Evolutionary conservation across 2,888 invertebrate species (phyloP), one percentile per base, ranked within the genome.

Genomic region (Eurois occulta): DNA sequence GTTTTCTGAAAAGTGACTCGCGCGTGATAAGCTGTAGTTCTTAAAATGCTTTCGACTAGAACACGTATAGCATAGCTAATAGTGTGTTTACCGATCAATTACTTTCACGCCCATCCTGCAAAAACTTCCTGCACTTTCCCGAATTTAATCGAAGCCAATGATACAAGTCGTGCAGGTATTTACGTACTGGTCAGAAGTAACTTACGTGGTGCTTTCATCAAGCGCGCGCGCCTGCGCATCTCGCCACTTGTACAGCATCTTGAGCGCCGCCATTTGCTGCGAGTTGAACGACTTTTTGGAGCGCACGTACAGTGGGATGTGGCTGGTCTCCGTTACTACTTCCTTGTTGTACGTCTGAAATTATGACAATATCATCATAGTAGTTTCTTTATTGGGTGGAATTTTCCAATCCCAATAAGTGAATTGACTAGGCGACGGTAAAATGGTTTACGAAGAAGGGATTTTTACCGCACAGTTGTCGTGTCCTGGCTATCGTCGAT

Each of bases 161-260:
- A 24, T n/a, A n/a, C 24, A 4, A 52, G 10, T 24, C 3, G 52
- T 24, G 32, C 28, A 55, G 28, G 58, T 32, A 62, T 10, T 32
- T 32, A 35, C 21, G 21, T 5, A 35, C 62, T 21, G 35, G 21
- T 21, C 28, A 18, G 41, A 10, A 52, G 41, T 67, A 84, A 94
- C 96, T 94, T 93, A 98, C 97, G 98, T 98, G 64, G 97, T 97
- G 92, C 99, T 99, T 94, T 99, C 99, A 94, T 99, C 99, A 91
- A 99, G 98, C 75, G 97, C 94, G 46, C 99, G 96, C 0, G 99
- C 99, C 11, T 98, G 97, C 28, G 95, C 91, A 94, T 99, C 99
- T 67, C 99, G 97, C 99, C 99, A 99, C 71, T 97, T 97, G 94
- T 98, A 99, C 24, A 99, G 94, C 89, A 98, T 97, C 86, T 97